Evolutionary conservation across 1,140 invertebrate species (phyloP).

Genomic region (Drosophila tsacasi): DNA sequence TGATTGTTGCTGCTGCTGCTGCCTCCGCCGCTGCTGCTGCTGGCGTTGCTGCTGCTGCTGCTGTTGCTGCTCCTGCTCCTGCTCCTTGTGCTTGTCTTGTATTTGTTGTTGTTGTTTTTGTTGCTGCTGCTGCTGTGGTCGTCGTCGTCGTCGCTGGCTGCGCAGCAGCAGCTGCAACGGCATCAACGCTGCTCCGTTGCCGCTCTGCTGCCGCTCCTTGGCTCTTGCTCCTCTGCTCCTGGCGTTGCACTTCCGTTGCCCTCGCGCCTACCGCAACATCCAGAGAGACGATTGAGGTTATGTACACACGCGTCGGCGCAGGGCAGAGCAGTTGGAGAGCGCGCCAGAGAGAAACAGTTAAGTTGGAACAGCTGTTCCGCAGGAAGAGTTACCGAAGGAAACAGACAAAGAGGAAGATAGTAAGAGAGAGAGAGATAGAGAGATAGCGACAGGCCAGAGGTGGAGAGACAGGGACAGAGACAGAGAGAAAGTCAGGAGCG

Average conservation of each 20-base stretch:
- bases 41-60: slow-evolving; percentile 30
- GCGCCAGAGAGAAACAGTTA: slow-evolving; percentile 23
- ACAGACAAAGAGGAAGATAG: not conserved
- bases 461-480: slow-evolving; percentile 33
- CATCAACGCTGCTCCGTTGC: slow-evolving; percentile 58
- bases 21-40: slow-evolving; percentile 48
- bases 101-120: slow-evolving; percentile 11
- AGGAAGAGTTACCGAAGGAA: slow-evolving; percentile 20
- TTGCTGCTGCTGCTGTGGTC: slow-evolving; percentile 28
- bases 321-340: not conserved
- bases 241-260: slow-evolving; percentile 54
- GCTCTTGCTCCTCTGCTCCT: slow-evolving; percentile 21
- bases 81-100: slow-evolving; percentile 35
- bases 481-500: slow-evolving; percentile 33
- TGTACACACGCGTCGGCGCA: slow-evolving; percentile 76
- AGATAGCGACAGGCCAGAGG: slow-evolving; percentile 19
- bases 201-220: slow-evolving; percentile 36
- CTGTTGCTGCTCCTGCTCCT: slow-evolving; percentile 27
- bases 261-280: slow-evolving; percentile 77
- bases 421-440: not conserved
- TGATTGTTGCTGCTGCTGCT: slow-evolving; percentile 64
- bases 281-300: slow-evolving; percentile 70
- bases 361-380: slow-evolving; percentile 32
- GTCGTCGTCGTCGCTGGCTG: slow-evolving; percentile 60
- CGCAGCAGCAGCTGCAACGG: slow-evolving; percentile 82